Evolutionary conservation across 2,888 invertebrate species (phyloP).

Genomic region (Apodemia zela): DNA sequence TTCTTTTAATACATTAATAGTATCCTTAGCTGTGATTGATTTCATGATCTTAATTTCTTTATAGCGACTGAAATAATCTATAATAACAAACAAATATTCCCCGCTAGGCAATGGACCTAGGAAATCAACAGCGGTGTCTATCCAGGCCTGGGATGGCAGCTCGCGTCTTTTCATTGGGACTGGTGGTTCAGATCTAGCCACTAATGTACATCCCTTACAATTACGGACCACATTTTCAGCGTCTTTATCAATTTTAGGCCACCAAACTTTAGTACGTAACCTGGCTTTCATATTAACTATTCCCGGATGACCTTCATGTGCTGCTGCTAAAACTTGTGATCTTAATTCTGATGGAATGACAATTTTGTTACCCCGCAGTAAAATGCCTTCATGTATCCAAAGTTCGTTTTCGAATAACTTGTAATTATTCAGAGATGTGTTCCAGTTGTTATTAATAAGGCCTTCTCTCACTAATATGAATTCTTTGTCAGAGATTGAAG

Average conservation of each 20-base stretch:
- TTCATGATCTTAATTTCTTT: constrained; percentile 32
- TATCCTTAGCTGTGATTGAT: background rate
- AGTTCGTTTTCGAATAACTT: constrained; percentile 39
- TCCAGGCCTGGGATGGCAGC: constrained; percentile 32
- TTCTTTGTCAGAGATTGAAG: too few species aligned
- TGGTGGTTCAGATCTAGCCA: constrained; percentile 28
- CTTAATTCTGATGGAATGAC: constrained; percentile 31
- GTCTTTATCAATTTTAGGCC: constrained; percentile 42
- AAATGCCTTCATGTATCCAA: constrained; percentile 36
- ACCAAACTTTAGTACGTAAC: constrained; percentile 46
- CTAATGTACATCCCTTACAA: constrained; percentile 32
- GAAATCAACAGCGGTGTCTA: constrained; percentile 35
- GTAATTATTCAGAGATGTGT: constrained; percentile 25
- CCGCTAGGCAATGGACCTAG: constrained; percentile 33
- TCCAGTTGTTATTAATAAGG: too few species aligned
- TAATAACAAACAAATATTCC: constrained; percentile 32
- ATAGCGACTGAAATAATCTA: constrained; percentile 36
- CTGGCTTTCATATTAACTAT: constrained; percentile 43
- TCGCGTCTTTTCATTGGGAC: constrained; percentile 31
- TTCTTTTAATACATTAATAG: background rate
- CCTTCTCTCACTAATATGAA: too few species aligned
- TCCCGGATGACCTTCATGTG: constrained; percentile 45
- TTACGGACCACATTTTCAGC: constrained; percentile 27
- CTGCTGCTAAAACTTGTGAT: constrained; percentile 27
- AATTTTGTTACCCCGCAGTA: constrained; percentile 31